These are phyloP conservation scores for Encarsia formosa DNA, from an alignment of 2,888 invertebrate species.

Conservation along the genomic window DNA sequence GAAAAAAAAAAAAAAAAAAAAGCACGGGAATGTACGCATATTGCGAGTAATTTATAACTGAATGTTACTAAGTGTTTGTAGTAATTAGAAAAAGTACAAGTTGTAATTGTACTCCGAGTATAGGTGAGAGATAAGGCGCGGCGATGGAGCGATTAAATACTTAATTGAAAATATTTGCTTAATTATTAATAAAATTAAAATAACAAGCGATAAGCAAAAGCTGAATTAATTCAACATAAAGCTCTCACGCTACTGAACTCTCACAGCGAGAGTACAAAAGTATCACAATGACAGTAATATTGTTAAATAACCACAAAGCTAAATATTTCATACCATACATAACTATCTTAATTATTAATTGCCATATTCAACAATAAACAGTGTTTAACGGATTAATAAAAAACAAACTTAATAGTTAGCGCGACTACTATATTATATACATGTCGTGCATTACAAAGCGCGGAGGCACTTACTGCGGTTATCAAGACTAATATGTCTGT, in stretches of 20 bases:
- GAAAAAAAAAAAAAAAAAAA: not conserved
- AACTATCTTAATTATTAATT: slow-evolving; percentile 39
- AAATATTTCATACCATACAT: slow-evolving; percentile 32
- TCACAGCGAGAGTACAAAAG: no score
- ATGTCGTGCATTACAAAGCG: slow-evolving; percentile 38
- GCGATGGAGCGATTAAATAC: slow-evolving; percentile 47
- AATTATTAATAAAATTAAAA: slow-evolving; percentile 40
- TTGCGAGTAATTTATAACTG: slow-evolving; percentile 46
- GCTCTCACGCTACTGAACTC: slow-evolving; percentile 31
- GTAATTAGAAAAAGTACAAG: slow-evolving; percentile 39
- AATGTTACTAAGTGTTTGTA: slow-evolving; percentile 51
- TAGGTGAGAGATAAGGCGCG: slow-evolving; percentile 34
- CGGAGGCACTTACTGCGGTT: slow-evolving; percentile 50
- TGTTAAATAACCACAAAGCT: slow-evolving; percentile 26
- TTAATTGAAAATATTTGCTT: no score
- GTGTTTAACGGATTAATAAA: slow-evolving; percentile 27
- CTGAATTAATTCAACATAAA: slow-evolving; percentile 19
- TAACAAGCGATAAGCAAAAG: slow-evolving; percentile 35
- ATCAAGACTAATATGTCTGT: not conserved
- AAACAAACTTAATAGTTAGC: no score
- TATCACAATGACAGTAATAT: no score
- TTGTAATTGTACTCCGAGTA: slow-evolving; percentile 43
- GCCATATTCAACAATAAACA: slow-evolving; percentile 39
- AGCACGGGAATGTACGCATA: slow-evolving; percentile 19
- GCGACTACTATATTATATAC: slow-evolving; percentile 31